A percentile compares a stretch with the other conserved stretches of the same genome.
phyloP scores from a whole-genome alignment of 1,140 invertebrate species.

The Oreohelix idahoensis region DNA sequence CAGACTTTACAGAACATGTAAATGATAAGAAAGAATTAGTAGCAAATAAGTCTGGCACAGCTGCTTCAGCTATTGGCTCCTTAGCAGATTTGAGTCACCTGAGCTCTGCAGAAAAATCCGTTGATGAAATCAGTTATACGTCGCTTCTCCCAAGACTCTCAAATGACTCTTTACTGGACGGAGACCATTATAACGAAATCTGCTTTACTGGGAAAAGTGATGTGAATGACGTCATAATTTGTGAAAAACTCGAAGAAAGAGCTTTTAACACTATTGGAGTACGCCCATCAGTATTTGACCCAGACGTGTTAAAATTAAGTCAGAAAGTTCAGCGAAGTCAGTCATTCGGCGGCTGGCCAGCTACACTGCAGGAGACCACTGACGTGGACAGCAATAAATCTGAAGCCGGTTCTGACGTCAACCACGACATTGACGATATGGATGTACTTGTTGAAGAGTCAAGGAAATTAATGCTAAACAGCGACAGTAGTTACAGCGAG shows the following conservation, averaged over 20 bases:
- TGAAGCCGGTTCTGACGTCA: constrained; percentile 1
- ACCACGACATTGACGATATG: not conserved
- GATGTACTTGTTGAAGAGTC: not conserved
- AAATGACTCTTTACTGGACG: constrained; percentile 1
- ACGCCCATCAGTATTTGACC: not conserved
- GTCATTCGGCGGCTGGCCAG: not conserved
- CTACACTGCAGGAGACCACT: not conserved
- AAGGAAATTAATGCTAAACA: not conserved
- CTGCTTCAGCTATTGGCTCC: not conserved
- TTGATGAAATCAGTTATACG: not conserved
- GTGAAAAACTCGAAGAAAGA: not conserved
- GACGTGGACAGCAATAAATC: constrained; percentile 22
- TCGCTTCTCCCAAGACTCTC: not conserved
- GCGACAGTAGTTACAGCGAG: constrained; percentile 34
- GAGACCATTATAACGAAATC: not conserved
- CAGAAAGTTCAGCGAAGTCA: not conserved
- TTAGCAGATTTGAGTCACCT: not conserved
- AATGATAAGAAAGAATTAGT: not conserved
- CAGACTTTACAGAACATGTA: not conserved
- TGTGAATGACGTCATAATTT: not conserved
- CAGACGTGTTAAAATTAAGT: not conserved
- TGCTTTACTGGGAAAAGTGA: not conserved
- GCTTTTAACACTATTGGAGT: not conserved
- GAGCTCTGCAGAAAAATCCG: not conserved
- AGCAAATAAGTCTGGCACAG: not conserved